Evolutionary conservation across 2,797 vertebrate genomes (phyloP).

Genomic region (Cygnus olor): DNA sequence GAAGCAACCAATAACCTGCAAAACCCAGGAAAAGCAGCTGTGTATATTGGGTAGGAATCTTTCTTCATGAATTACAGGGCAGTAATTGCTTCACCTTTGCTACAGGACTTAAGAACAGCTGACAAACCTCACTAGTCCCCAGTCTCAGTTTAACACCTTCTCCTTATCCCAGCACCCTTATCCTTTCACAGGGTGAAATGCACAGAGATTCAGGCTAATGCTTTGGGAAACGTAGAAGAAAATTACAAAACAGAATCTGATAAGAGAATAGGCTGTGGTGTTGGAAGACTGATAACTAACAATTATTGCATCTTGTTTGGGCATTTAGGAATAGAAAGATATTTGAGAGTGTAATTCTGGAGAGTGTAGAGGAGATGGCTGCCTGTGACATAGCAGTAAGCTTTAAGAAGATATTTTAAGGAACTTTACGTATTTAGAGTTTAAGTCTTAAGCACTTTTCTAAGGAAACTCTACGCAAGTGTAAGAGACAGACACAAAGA

Average conservation of each 20-base stretch:
- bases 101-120: not conserved
- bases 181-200: not conserved
- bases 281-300: not conserved
- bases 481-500: not conserved
- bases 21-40: not conserved
- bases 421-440: not conserved
- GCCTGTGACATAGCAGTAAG: not conserved
- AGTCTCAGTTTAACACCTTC: not conserved
- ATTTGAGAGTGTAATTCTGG: not conserved
- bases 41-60: not conserved
- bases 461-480: not conserved
- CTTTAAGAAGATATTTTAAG: not conserved
- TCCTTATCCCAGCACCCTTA: not conserved
- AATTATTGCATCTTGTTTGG: not conserved
- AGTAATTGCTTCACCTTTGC: not conserved
- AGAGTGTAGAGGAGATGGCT: not conserved
- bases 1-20: not conserved
- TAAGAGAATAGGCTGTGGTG: not conserved
- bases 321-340: not conserved
- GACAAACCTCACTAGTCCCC: not conserved
- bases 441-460: not conserved
- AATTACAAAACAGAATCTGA: not conserved
- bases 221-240: not conserved
- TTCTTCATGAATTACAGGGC: not conserved
- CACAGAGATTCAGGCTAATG: not conserved